Evolutionary conservation across 2,113 vertebrate genomes (phyloP).

Genomic region (Eidolon helvum): DNA sequence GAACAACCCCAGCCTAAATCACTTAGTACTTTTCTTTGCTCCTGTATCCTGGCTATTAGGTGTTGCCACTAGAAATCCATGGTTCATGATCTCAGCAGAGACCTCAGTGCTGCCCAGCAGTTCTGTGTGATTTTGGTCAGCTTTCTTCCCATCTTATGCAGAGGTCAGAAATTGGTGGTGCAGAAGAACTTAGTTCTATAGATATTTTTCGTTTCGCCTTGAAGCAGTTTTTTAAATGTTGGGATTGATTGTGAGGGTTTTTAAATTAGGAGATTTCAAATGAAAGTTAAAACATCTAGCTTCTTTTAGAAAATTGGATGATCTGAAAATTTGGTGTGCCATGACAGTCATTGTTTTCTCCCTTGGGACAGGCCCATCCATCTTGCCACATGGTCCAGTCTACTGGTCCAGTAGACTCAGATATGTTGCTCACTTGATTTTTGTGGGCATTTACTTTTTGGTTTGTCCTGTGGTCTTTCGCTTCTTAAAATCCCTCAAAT

Average conservation of each 20-base stretch:
- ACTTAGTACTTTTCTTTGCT: background rate
- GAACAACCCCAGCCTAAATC: background rate
- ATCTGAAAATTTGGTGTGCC: background rate
- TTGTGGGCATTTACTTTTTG: background rate
- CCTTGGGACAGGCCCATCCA: background rate
- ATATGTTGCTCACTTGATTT: background rate
- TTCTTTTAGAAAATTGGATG: conserved; percentile 1
- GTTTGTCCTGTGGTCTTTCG: background rate
- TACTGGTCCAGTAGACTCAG: background rate
- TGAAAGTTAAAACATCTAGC: background rate
- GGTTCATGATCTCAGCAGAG: background rate
- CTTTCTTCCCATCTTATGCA: background rate
- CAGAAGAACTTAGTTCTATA: background rate
- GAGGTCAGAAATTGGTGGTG: background rate
- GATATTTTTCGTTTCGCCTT: background rate
- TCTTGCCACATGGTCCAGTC: background rate
- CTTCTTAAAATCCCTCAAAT: background rate
- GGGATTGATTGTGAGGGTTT: background rate
- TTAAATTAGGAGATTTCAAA: background rate
- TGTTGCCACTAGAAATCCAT: background rate
- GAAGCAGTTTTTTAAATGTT: background rate
- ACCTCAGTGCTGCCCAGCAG: background rate
- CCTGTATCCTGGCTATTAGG: background rate
- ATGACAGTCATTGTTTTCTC: background rate
- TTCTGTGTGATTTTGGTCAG: background rate